Evolutionary conservation across 2,113 vertebrate genomes (phyloP), one percentile per base, ranked within the genome.

Genomic region (Petroica traversi): DNA sequence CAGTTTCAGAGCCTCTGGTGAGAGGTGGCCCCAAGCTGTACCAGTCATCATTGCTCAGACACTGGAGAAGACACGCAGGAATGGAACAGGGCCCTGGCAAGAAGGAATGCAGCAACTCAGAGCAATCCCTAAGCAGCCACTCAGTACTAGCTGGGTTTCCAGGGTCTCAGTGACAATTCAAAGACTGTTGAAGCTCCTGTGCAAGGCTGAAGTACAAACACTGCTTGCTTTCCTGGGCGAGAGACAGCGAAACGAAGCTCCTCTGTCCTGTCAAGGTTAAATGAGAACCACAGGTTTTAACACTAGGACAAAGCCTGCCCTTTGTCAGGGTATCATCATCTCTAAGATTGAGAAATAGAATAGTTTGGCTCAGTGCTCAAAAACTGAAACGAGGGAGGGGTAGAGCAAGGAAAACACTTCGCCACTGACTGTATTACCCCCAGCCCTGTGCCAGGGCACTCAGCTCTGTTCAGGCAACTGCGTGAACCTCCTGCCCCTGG

Each of bases 401-500:
- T 1, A 61, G 49, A 79, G 40, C 28, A 94, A 85, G 62, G 73
- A 79, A 69, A 67, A 51, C 17, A 14, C 55, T 88, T 80, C 2
- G 38, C 24, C 52, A 12, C 66, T 20, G 34, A 49, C 1, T 40
- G 63, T 25, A 7, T 62, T 11, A 49, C 8, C 3, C 11, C 8
- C 54, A 61, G 49, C 45, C 46, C 36, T 14, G 58, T 64, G 92
- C 69, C 73, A 51, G 67, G 72, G 63, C 83, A 80, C 7, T 2
- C 64, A 49, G 78, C n/a, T 82, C 71, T 49, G 12, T 12, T 22
- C 52, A 45, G 51, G 66, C 52, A n/a, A n/a, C n/a, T n/a, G n/a
- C n/a, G n/a, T n/a, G n/a, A n/a, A n/a, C n/a, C n/a, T 40, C 74
- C 85, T 55, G 52, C 0, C 0, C 8, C 57, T 68, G 80, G n/a